Base-by-base conservation (phyloP, 2,888 invertebrate species). In the Eupithecia subfuscata region DNA sequence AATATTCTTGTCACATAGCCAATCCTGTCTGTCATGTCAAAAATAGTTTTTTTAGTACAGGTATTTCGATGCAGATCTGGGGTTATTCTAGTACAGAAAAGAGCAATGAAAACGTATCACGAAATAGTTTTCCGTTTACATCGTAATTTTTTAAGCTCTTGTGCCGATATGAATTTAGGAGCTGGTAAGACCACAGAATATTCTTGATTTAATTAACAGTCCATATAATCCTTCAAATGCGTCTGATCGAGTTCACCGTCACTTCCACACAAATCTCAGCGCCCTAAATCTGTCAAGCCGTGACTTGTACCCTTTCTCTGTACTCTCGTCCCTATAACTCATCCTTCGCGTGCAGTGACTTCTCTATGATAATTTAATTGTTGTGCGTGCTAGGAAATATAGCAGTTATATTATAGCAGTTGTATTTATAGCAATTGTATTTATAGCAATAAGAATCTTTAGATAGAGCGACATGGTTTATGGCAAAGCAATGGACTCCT, bases 301-400 rank as follows among this genome's bases (percentile, higher is more conserved):
- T 68, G 25, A 81, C 71, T 87, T 90, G 83, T 25, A 2, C 70
- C 76, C 60, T 75, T 87, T 83, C 71, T 4, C 69, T 70, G 0
- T 14, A 71, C 40, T 78, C 84, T 86, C 86, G 85, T 88, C 88
- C 87, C 87, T 86, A 92, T 93, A 93, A 92, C 86, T 92, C 91
- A 89, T 75, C 78, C 85, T 89, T 90, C 92, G 93, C 93, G 93
- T 92, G 93, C 92, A 89, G 89, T 88, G 91, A 93, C 91, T 92
- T 90, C 90, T 87, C 93, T 91, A 92, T 93, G 93, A 93, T 93
- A 93, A 93, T 94, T 93, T 94, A 93, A 94, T 93, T 93, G 93
- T 93, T 88, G 91, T 93, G 92, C 92, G 92, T 92, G 90, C 85
- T 87, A 86, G 84, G 83, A 86, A 85, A 86, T 88, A 85, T 89